Base-by-base conservation (phyloP, 2,113 vertebrate species). In the Dicentrarchus labrax region DNA sequence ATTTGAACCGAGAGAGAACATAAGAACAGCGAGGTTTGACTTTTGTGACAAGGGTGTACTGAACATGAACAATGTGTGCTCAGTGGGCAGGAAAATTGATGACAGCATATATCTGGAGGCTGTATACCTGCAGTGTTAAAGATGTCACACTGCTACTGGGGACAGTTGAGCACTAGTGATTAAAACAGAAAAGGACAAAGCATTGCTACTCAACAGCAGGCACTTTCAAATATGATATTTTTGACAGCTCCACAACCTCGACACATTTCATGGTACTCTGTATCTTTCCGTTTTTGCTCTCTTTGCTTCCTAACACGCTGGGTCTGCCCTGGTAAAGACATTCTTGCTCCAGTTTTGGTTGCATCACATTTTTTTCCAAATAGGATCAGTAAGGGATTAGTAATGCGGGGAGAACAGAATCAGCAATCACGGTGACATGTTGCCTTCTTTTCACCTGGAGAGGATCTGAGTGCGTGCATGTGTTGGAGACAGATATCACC, bases 361-460 rank as follows among this genome's bases (percentile, higher is more conserved):
- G 90, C 92, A 87, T 91, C 93, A 91, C 70, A 57, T 84, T 79
- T 91, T 57, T 82, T 79, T 90, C 72, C 65, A 89, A 91, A 87
- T 78, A 83, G 87, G 91, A 91, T 91, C 93, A 93, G 91, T 82
- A 12, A 84, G 79, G 88, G 93, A 94, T 94, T 92, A 93, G 92
- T 84, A 80, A 75, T 89, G 80, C 81, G 78, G 76, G 48, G 76
- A 76, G 88, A 87, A 91, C 90, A 76, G 86, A 93, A 93, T 94
- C 89, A 89, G 91, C 92, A 89, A 87, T 92, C 85, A 89, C 82
- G 65, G 85, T 80, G 90, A 90, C 90, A 87, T 56, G 85, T 78
- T 62, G 78, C 89, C 78, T 83, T 69, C 78, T 72, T 74, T 54
- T 85, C 87, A 88, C 91, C 89, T 86, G 84, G 64, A 86, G 82